Base-by-base conservation (phyloP, 2,888 invertebrate genomes). In the Leptinotarsa rubiginosa region DNA sequence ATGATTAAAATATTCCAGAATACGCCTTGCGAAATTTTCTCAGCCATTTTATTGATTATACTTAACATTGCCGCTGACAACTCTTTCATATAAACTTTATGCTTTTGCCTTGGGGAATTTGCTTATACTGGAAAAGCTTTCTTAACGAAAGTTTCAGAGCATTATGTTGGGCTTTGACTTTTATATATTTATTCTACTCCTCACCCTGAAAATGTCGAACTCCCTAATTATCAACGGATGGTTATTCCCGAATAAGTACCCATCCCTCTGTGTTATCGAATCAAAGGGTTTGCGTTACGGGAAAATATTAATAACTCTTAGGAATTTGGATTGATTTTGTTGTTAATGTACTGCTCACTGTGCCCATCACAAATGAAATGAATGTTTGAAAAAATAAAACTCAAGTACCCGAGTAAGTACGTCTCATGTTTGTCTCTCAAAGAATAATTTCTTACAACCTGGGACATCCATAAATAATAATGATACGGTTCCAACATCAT, bases 21-120 rank as follows among this genome's bases (percentile, higher is more conserved):
- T 77, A 75, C 74, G 62, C 73, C 73, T 68, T 54, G 62, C 65
- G 78, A 80, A 81, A 82, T 81, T 83, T 82, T 80, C 78, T 77
- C 67, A 79, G 80, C 79, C 78, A 82, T 83, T 83, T 84, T 85
- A 86, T 86, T 84, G 85, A 86, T 85, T 84, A 84, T 83, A 83
- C 81, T 80, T 82, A 83, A 83, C 83, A 84, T 84, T 84, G 85
- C 82, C 80, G 85, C 86, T 86, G 86, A 86, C 86, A 86, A 86
- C 86, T 86, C 86, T 86, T 86, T 86, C 86, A 83, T 82, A 85
- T 84, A 84, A 86, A 86, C 81, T 86, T 84, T 84, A 84, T 84
- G 84, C 83, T 83, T 81, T 83, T 79, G 84, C 85, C 84, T 78
- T 72, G 76, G 85, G 86, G 85, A 85, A 84, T 85, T 85, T 83